Evolutionary conservation across 2,113 vertebrate genomes (phyloP).

Genomic region (Tiliqua scincoides): DNA sequence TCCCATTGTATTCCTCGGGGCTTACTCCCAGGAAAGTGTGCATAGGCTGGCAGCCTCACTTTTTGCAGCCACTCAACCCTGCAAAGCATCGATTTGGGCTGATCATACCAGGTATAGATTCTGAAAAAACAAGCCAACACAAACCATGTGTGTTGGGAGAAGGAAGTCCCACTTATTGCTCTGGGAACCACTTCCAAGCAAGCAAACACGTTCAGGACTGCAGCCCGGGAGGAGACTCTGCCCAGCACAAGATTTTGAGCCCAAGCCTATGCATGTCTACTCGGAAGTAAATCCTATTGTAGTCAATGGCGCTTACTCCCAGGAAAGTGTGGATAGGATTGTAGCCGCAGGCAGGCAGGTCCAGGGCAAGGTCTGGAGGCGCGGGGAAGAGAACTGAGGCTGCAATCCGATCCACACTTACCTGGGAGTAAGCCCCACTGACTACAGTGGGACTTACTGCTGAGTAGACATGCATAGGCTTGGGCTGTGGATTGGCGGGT

Average conservation of each 20-base stretch:
- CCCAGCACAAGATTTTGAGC: not conserved
- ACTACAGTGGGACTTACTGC: too few relatives aligned
- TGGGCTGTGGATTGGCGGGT: too few relatives aligned
- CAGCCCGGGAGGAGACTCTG: not conserved
- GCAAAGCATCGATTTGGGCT: not conserved
- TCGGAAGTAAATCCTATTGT: too few relatives aligned
- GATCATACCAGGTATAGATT: not conserved
- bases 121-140: not conserved
- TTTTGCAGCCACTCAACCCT: not conserved
- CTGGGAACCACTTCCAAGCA: not conserved
- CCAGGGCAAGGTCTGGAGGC: not conserved
- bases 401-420: too few relatives aligned
- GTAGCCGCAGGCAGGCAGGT: too few relatives aligned
- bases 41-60: too few relatives aligned
- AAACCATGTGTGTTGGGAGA: not conserved
- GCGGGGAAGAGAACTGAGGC: not conserved
- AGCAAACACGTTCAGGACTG: not conserved
- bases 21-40: not conserved
- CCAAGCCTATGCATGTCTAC: too few relatives aligned
- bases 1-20: too few relatives aligned
- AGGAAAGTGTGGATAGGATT: too few relatives aligned
- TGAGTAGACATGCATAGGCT: too few relatives aligned
- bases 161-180: not conserved
- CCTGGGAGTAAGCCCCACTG: too few relatives aligned
- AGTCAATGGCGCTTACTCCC: too few relatives aligned